Conservation (phyloP, 2,113 vertebrate genomes). For the Anarhynchus alexandrinus region DNA sequence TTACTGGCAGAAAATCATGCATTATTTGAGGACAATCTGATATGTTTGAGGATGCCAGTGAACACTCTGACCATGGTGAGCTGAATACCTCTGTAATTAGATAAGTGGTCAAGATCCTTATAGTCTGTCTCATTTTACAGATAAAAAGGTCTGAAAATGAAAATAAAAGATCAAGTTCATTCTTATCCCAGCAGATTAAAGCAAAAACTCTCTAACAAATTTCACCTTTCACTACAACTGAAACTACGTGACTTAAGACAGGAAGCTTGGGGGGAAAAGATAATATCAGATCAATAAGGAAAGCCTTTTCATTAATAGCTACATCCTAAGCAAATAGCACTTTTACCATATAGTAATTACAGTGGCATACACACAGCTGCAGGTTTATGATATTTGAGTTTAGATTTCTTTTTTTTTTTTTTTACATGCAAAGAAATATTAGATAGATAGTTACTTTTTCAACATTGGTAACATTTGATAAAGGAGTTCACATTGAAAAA, state of each 20-base stretch:
- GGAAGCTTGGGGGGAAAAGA: neutral
- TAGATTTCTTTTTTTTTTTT: neutral
- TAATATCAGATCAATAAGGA: neutral
- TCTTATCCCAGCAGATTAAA: neutral
- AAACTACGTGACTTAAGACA: neutral
- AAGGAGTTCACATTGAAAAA: neutral
- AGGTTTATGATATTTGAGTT: neutral
- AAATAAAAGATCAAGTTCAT: neutral
- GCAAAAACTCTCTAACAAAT: neutral
- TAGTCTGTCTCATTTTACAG: neutral
- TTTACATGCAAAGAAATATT: neutral
- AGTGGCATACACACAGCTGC: neutral
- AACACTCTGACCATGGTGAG: neutral
- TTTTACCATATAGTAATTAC: neutral
- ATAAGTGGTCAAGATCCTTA: neutral
- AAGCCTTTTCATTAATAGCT: neutral
- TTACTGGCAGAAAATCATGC: too few species aligned
- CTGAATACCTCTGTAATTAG: neutral
- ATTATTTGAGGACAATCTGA: neutral
- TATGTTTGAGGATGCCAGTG: neutral
- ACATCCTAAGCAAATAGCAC: neutral
- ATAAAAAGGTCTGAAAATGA: neutral
- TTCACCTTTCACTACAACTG: neutral
- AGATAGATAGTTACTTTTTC: neutral
- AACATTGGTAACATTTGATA: neutral